Base-by-base conservation (phyloP, 2,888 invertebrate species). In the Scaptodrosophila latifasciaeformis region DNA sequence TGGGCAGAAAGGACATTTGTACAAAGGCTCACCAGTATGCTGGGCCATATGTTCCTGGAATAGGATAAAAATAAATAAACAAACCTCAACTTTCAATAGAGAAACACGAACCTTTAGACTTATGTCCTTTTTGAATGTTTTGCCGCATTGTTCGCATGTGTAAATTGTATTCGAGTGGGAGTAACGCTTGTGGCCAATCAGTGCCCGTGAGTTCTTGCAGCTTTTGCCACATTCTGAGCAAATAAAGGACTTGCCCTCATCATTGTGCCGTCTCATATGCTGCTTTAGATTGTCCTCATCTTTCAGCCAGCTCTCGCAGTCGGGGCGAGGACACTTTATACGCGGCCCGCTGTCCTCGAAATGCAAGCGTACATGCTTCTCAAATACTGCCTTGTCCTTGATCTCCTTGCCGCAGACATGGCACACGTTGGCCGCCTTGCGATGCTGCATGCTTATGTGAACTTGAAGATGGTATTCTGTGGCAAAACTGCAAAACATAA, bases 331-430 rank as follows among this genome's bases (percentile, higher is more conserved):
- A 53, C 86, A 86, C 62, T 86, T 85, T 1, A 86, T 79, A 35
- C 85, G 84, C 1, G 86, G 85, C 2, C 83, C 83, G 30, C 83
- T 84, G 1, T 82, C 79, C 27, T 83, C 84, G 29, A 84, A 85
- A 53, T 86, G 86, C 54, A 84, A 65, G 2, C 84, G 69, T 12
- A 85, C 85, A 67, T 86, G 85, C 31, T 84, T 85, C 46, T 85
- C 86, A 47, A 84, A 86, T 4, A 84, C 82, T 19, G 82, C 77
- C 51, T 84, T 85, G 18, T 85, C 86, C 10, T 85, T 82, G 54
- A 86, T 85, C 43, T 82, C 83, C 58, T 86, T 86, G 17, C 85
- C 86, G 48, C 86, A 86, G 7, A 86, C 84, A 65, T 86, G 85
- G 49, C 85, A 86, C 17, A 86, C 81, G 64, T 85, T 83, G 2